These are phyloP conservation scores for Anabacerthia variegaticeps DNA, from an alignment of 2,797 vertebrate species.

Conservation along the genomic window DNA sequence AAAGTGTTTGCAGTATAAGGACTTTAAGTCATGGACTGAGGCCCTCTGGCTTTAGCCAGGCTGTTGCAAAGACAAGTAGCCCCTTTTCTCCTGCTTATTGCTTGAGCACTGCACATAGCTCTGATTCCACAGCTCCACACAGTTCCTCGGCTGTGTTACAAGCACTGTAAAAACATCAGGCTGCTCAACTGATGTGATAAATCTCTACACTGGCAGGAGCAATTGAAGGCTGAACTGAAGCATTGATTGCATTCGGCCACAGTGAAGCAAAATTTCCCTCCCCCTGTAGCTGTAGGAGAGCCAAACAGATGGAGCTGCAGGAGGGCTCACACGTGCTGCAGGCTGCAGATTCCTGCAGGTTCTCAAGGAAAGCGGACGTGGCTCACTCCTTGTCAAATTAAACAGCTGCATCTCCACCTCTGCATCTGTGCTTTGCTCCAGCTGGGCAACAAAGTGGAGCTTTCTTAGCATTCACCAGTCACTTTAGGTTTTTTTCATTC, in stretches of 20 bases:
- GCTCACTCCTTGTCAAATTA: constrained; percentile 1
- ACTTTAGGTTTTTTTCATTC: not conserved
- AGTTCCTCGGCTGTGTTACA: not conserved
- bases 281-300: not conserved
- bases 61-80: not conserved
- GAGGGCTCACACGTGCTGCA: constrained; percentile 19
- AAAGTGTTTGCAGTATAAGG: not conserved
- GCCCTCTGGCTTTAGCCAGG: not conserved
- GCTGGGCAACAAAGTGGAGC: constrained; percentile 34
- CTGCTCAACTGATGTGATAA: constrained; percentile 24
- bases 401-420: constrained; percentile 56
- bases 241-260: not conserved
- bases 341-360: constrained; percentile 13
- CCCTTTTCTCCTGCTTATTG: not conserved
- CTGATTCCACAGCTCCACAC: not conserved
- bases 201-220: constrained; percentile 5
- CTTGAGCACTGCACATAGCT: not conserved
- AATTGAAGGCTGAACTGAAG: not conserved
- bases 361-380: not conserved
- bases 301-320: constrained; percentile 41
- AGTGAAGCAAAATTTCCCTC: not conserved
- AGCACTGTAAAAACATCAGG: constrained; percentile 28
- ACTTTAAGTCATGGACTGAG: not conserved
- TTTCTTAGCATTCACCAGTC: not conserved
- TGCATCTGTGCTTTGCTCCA: constrained; percentile 22